phyloP scores from a whole-genome alignment of 1,140 invertebrate genomes.

The Oryctes rhinoceros region DNA sequence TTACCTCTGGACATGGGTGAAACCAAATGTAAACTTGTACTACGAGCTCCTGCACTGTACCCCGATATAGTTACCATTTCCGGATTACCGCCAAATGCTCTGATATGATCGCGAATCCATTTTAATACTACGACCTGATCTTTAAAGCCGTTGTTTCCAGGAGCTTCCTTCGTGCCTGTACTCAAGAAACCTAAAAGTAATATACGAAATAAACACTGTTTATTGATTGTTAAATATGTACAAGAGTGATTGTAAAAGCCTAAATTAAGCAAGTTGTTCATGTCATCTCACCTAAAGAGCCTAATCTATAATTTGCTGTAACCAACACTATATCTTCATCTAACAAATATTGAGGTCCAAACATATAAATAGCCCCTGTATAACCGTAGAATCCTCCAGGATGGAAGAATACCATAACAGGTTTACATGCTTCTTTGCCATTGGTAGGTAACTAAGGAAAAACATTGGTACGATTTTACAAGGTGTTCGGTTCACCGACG shows the following conservation, averaged over 20 bases:
- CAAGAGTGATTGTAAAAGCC: neutral
- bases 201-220: no score
- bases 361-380: conserved; percentile 50
- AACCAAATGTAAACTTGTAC: conserved; percentile 66
- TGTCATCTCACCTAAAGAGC: conserved; percentile 56
- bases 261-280: neutral
- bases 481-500: no score
- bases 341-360: conserved; percentile 62
- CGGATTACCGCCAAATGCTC: conserved; percentile 72
- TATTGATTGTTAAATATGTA: no score
- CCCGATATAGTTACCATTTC: conserved; percentile 68
- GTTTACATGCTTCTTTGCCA: conserved; percentile 47
- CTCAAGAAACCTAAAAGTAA: conserved; percentile 65
- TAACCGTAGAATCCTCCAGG: conserved; percentile 58
- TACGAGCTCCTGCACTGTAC: conserved; percentile 71
- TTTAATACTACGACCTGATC: conserved; percentile 70
- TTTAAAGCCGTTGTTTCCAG: conserved; percentile 72
- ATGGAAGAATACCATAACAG: conserved; percentile 65
- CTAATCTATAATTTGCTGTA: conserved; percentile 67
- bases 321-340: conserved; percentile 66
- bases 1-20: conserved; percentile 64
- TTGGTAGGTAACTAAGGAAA: conserved; percentile 41
- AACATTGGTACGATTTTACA: no score
- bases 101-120: conserved; percentile 73
- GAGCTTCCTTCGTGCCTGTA: conserved; percentile 63